These are phyloP conservation scores for Diplodus sargus DNA, from an alignment of 2,797 vertebrate species.

Conservation along the genomic window DNA sequence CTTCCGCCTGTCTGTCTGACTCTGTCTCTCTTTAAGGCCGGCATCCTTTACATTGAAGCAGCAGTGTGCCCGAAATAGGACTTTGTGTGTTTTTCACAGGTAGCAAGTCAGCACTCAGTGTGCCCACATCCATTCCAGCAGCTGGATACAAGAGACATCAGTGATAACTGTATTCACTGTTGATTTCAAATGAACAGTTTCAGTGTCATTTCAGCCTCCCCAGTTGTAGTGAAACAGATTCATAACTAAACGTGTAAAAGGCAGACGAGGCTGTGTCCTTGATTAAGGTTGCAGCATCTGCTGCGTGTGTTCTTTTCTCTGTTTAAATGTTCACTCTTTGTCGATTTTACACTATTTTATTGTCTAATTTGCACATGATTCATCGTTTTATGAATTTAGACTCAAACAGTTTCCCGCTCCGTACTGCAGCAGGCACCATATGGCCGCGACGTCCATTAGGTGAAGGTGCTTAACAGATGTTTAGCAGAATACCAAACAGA, in stretches of 20 bases:
- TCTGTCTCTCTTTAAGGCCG: constrained; percentile 30
- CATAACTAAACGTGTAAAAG: not conserved
- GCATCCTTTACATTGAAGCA: constrained; percentile 26
- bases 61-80: constrained; percentile 23
- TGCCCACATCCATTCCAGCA: constrained; percentile 4
- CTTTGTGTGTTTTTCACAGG: constrained; percentile 29
- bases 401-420: not conserved
- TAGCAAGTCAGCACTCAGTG: constrained; percentile 6
- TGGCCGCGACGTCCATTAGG: not conserved
- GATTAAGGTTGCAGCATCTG: constrained; percentile 11
- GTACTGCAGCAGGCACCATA: constrained; percentile 20
- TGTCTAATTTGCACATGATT: constrained; percentile 12
- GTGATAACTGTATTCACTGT: constrained; percentile 19
- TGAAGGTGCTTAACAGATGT: constrained; percentile 25
- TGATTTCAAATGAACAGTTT: constrained; percentile 22
- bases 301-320: not conserved
- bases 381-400: not conserved
- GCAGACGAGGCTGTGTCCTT: constrained; percentile 19
- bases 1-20: constrained; percentile 26
- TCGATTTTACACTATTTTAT: not conserved
- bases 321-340: constrained; percentile 2
- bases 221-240: constrained; percentile 10
- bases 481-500: constrained; percentile 22
- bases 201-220: constrained; percentile 10
- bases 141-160: too few relatives aligned